Evolutionary conservation across 2,113 vertebrate genomes (phyloP).

Genomic region (Notothenia rossii): DNA sequence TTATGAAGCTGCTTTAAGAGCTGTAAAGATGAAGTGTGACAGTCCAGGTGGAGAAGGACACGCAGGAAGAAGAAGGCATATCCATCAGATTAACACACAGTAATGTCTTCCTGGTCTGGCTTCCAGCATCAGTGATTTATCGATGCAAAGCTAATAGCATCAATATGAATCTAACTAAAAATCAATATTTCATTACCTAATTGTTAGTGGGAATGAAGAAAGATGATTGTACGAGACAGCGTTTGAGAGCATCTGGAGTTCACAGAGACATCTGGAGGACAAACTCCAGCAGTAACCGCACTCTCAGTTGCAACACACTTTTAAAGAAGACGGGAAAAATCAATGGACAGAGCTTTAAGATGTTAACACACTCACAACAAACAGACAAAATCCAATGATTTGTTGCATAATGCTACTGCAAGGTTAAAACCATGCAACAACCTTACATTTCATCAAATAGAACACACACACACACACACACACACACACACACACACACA

Average conservation of each 20-base stretch:
- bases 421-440: slow-evolving; percentile 34
- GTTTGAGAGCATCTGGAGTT: slow-evolving; percentile 97
- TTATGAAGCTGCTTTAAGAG: slow-evolving; percentile 56
- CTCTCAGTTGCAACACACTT: slow-evolving; percentile 40
- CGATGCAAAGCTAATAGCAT: slow-evolving; percentile 99
- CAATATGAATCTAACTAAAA: slow-evolving; percentile 99
- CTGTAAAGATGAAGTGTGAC: slow-evolving; percentile 69
- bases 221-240: slow-evolving; percentile 92
- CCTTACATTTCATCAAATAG: slow-evolving; percentile 43
- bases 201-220: slow-evolving; percentile 99
- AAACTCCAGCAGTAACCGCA: slow-evolving; percentile 75
- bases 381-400: slow-evolving; percentile 58
- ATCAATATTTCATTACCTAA: slow-evolving; percentile 99
- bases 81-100: slow-evolving; percentile 99
- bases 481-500: not conserved
- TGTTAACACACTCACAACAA: slow-evolving; percentile 53
- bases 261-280: slow-evolving; percentile 97
- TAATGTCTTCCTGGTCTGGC: slow-evolving; percentile 81
- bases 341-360: slow-evolving; percentile 33
- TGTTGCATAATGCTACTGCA: slow-evolving; percentile 24
- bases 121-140: slow-evolving; percentile 91
- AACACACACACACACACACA: not conserved
- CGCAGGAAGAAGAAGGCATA: slow-evolving; percentile 84
- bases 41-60: slow-evolving; percentile 57
- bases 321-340: slow-evolving; percentile 30